Conservation (phyloP, 1,140 invertebrate species). For the Liolophura sinensis region DNA sequence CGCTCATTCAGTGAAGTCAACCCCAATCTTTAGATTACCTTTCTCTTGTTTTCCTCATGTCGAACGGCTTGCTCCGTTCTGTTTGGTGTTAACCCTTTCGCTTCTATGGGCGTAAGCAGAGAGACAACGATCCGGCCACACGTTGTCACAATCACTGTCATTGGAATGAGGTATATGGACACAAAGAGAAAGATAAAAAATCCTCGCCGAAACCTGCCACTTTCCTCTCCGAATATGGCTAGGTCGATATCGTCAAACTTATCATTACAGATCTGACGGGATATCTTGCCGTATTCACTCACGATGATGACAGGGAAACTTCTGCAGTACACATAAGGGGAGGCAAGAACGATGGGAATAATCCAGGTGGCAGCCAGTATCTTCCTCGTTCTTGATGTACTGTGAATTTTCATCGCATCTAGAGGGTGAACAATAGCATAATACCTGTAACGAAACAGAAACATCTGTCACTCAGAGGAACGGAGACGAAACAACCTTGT, state of each 20-base stretch:
- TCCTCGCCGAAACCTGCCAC: conserved; percentile 48
- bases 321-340: conserved; percentile 52
- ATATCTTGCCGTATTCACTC: conserved; percentile 52
- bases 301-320: conserved; percentile 40
- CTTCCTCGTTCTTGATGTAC: conserved; percentile 51
- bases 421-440: conserved; percentile 63
- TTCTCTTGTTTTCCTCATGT: conserved; percentile 49
- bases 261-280: conserved; percentile 56
- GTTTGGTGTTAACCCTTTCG: conserved; percentile 3
- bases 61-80: conserved; percentile 10
- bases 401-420: conserved; percentile 55
- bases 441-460: conserved; percentile 52
- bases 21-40: too few relatives aligned
- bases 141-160: conserved; percentile 57
- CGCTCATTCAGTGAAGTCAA: too few relatives aligned
- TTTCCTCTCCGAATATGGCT: conserved; percentile 26
- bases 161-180: conserved; percentile 58
- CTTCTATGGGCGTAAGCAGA: conserved; percentile 44
- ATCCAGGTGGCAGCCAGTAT: conserved; percentile 59
- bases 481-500: too few relatives aligned
- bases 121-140: conserved; percentile 59
- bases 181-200: conserved; percentile 61
- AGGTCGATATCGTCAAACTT: conserved; percentile 49
- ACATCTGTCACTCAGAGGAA: too few relatives aligned
- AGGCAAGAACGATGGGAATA: conserved; percentile 53